Conservation (phyloP, 2,113 vertebrate genomes). For the Azemiops feae region DNA sequence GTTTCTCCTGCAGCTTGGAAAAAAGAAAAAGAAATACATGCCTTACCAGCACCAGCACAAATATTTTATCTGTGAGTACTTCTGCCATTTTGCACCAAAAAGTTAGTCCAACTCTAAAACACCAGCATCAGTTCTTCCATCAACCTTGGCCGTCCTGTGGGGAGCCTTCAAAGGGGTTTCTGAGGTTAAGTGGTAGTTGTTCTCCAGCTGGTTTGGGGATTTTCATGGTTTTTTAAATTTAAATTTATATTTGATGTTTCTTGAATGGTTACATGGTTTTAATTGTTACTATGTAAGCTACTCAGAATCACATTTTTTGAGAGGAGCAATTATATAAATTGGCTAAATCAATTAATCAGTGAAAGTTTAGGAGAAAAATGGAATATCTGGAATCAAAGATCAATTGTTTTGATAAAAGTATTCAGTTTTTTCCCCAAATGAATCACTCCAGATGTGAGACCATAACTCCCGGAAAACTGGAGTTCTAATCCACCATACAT, state of each 20-base stretch:
- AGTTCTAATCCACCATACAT: background rate
- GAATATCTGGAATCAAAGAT: background rate
- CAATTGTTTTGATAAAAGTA: background rate
- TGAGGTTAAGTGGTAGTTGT: background rate
- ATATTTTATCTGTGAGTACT: constrained; percentile 79
- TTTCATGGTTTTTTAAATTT: background rate
- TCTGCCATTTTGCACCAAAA: fast-evolving
- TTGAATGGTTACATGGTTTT: background rate
- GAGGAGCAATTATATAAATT: background rate
- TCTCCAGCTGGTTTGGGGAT: background rate
- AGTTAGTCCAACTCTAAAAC: background rate
- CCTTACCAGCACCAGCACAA: constrained; percentile 82
- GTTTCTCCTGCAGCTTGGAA: constrained; percentile 72
- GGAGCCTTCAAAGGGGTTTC: background rate
- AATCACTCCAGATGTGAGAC: background rate
- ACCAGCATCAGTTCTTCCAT: background rate
- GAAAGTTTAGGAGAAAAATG: background rate
- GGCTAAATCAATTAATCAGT: background rate
- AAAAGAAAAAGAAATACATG: constrained; percentile 80
- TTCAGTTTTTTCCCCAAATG: background rate
- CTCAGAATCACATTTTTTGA: background rate
- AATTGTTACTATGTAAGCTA: background rate
- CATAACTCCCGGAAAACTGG: background rate
- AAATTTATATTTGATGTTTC: background rate
- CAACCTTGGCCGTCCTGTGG: background rate